phyloP scores from a whole-genome alignment of 2,888 invertebrate species.

The Eubasilissa splendida region DNA sequence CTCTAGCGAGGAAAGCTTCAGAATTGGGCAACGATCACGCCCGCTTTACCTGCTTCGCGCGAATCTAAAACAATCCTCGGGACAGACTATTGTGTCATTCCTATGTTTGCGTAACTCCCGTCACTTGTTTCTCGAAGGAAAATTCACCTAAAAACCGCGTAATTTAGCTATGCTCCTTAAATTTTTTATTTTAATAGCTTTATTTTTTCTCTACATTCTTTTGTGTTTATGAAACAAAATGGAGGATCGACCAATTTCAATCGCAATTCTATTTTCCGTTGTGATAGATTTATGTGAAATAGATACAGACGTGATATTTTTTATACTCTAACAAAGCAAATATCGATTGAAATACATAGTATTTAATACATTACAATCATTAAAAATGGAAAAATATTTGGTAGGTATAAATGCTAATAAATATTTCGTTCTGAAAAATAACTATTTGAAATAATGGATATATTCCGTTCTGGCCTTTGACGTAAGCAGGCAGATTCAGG shows the following conservation, averaged over 20 bases:
- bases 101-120: conserved; percentile 18
- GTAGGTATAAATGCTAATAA: too few relatives aligned
- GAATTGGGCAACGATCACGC: conserved; percentile 41
- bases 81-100: conserved; percentile 30
- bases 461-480: conserved; percentile 28
- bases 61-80: conserved; percentile 32
- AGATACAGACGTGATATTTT: too few relatives aligned
- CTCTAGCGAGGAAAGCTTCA: conserved; percentile 38
- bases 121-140: not conserved
- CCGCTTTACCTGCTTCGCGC: conserved; percentile 28
- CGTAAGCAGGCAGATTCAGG: conserved; percentile 45
- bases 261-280: too few relatives aligned
- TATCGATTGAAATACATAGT: too few relatives aligned
- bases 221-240: too few relatives aligned
- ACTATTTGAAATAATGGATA: not conserved
- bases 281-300: too few relatives aligned
- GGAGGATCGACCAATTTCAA: too few relatives aligned
- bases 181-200: too few relatives aligned
- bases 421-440: not conserved
- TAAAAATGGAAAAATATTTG: not conserved
- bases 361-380: not conserved
- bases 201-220: too few relatives aligned
- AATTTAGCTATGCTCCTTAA: too few relatives aligned
- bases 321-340: too few relatives aligned
- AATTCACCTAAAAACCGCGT: too few relatives aligned